phyloP scores from a whole-genome alignment of 2,113 vertebrate species.

The Genyomyrus donnyi region DNA sequence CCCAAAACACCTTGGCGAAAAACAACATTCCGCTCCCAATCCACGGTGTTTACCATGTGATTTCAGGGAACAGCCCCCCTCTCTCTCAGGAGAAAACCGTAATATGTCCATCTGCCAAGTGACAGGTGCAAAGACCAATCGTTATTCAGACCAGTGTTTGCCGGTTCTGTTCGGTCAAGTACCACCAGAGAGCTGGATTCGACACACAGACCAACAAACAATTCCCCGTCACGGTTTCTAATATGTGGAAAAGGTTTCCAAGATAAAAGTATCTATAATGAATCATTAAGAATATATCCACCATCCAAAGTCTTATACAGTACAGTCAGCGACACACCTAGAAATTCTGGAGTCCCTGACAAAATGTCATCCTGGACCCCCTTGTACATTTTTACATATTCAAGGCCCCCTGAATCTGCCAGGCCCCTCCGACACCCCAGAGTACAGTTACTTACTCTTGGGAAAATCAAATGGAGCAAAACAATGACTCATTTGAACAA shows the following conservation, averaged over 20 bases:
- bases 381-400: neutral
- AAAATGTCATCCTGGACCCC: neutral
- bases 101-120: neutral
- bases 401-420: neutral
- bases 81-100: neutral
- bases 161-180: neutral
- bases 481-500: neutral
- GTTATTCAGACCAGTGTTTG: neutral
- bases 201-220: neutral
- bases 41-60: neutral
- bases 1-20: conserved; percentile 8
- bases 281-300: neutral
- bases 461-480: neutral
- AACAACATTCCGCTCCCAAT: neutral
- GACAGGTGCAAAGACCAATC: neutral
- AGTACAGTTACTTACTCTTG: neutral
- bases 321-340: neutral
- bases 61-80: neutral
- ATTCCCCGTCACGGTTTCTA: neutral
- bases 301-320: neutral
- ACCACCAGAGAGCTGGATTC: neutral
- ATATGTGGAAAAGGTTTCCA: neutral
- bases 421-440: neutral
- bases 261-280: neutral
- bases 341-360: neutral